phyloP scores from a whole-genome alignment of 2,797 vertebrate genomes.

The Sciaenops ocellatus region DNA sequence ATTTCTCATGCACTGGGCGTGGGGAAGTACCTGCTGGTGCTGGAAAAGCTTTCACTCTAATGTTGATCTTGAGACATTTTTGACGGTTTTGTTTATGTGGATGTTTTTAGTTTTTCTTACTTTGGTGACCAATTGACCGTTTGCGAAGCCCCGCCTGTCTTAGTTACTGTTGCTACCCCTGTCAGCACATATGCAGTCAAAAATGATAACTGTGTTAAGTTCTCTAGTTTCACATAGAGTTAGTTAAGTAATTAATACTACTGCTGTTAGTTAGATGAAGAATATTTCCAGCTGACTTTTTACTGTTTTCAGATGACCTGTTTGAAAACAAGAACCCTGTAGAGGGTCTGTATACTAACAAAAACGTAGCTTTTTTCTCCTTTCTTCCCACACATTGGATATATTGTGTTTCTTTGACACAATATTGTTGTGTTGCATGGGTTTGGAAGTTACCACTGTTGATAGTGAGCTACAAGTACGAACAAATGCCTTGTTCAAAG shows the following conservation, averaged over 20 bases:
- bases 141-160: not conserved
- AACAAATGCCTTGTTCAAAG: not conserved
- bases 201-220: not conserved
- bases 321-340: not conserved
- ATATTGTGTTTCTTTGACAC: not conserved
- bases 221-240: slow-evolving; percentile 3
- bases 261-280: not conserved
- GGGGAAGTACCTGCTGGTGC: slow-evolving; percentile 30
- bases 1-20: slow-evolving; percentile 35
- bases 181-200: not conserved
- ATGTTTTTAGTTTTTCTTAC: not conserved
- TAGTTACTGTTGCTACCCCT: not conserved
- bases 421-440: not conserved
- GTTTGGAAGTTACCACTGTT: not conserved
- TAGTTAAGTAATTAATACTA: not conserved
- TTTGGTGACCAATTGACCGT: not conserved
- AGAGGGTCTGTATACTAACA: not conserved
- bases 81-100: not conserved
- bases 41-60: slow-evolving; percentile 20
- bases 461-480: not conserved
- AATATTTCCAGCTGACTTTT: not conserved
- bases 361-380: not conserved
- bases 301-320: not conserved
- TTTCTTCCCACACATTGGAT: not conserved
- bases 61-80: slow-evolving; percentile 7